These are phyloP conservation scores for Xiphophorus hellerii DNA, from an alignment of 2,113 vertebrate species.

Conservation along the genomic window DNA sequence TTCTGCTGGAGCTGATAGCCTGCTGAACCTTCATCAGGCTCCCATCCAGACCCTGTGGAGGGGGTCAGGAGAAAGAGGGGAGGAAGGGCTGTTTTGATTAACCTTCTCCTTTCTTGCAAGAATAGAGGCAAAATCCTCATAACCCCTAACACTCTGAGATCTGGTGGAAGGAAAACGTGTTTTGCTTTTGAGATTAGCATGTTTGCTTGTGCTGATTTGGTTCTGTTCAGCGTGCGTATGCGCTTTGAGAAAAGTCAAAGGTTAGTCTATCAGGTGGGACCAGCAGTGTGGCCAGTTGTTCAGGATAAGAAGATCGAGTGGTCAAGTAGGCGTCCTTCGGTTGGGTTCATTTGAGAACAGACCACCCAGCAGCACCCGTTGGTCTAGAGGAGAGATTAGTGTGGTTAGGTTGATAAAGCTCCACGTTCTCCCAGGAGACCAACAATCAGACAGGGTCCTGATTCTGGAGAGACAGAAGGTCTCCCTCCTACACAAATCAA, in stretches of 20 bases:
- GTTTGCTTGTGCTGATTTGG: slow-evolving; percentile 35
- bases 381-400: slow-evolving; percentile 67
- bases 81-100: slow-evolving; percentile 44
- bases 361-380: slow-evolving; percentile 40
- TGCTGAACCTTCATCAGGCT: slow-evolving; percentile 49
- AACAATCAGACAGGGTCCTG: slow-evolving; percentile 52
- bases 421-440: slow-evolving; percentile 48
- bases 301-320: slow-evolving; percentile 53
- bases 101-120: slow-evolving; percentile 18
- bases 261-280: slow-evolving; percentile 62
- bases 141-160: neutral
- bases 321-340: slow-evolving; percentile 56
- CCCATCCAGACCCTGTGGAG: slow-evolving; percentile 23
- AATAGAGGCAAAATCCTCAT: slow-evolving; percentile 24
- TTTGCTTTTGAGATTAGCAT: slow-evolving; percentile 55
- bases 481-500: slow-evolving; percentile 49
- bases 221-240: slow-evolving; percentile 1
- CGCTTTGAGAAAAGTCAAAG: slow-evolving; percentile 40
- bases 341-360: slow-evolving; percentile 40
- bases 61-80: neutral
- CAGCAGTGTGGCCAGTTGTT: slow-evolving; percentile 43
- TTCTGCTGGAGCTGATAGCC: slow-evolving; percentile 61
- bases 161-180: slow-evolving; percentile 23
- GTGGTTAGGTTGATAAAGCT: slow-evolving; percentile 64
- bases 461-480: slow-evolving; percentile 16